Conservation (phyloP, 2,888 invertebrate species). For the Mechanitis messenoides region DNA sequence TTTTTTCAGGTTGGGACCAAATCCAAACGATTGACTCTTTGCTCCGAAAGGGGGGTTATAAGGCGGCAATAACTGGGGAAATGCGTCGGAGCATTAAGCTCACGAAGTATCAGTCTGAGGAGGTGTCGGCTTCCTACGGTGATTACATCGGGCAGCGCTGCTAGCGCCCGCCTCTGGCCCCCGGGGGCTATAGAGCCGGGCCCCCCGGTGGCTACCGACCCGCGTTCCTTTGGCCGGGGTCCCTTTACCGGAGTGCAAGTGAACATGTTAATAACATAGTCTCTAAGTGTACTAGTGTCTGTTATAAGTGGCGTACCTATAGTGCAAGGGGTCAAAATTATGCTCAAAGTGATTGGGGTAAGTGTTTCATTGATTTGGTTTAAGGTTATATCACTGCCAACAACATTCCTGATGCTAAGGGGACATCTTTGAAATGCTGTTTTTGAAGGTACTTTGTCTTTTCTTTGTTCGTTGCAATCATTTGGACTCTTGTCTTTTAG, state of each 20-base stretch:
- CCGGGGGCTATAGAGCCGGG: conserved; percentile 23
- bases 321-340: conserved; percentile 47
- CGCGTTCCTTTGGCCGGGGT: conserved; percentile 34
- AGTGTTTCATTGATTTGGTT: conserved; percentile 40
- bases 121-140: conserved; percentile 91
- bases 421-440: conserved; percentile 49
- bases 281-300: conserved; percentile 61
- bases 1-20: conserved; percentile 95
- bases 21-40: conserved; percentile 98
- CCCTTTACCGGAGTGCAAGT: conserved; percentile 36
- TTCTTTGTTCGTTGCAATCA: conserved; percentile 26
- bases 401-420: conserved; percentile 57
- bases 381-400: conserved; percentile 59
- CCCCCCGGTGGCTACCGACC: conserved; percentile 72
- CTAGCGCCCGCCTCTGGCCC: conserved; percentile 80
- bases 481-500: background rate
- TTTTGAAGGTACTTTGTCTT: conserved; percentile 30
- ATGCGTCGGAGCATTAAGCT: conserved; percentile 92
- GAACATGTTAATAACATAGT: conserved; percentile 51
- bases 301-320: conserved; percentile 25
- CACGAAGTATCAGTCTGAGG: conserved; percentile 97
- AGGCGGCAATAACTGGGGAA: conserved; percentile 91
- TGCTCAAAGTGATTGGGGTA: conserved; percentile 56
- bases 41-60: conserved; percentile 97
- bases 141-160: conserved; percentile 86